Conservation (phyloP, 2,888 invertebrate genomes). For the Xanthorhoe spadicearia region DNA sequence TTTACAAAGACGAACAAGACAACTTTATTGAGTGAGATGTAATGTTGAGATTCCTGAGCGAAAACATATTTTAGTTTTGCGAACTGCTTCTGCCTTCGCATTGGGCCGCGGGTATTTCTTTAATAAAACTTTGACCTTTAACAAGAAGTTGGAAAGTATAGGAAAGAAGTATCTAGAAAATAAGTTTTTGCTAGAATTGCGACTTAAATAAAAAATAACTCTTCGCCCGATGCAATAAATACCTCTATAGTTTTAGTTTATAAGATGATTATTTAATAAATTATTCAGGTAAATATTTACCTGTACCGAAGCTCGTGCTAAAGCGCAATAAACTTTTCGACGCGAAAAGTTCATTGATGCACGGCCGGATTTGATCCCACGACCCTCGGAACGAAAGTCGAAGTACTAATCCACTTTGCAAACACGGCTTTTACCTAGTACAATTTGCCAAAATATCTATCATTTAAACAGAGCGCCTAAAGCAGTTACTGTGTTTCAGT, state of each 20-base stretch:
- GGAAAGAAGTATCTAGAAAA: constrained; percentile 5
- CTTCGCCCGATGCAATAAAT: background rate
- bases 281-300: too few species aligned
- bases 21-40: constrained; percentile 15
- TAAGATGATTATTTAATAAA: too few species aligned
- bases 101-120: constrained; percentile 19
- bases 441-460: too few species aligned
- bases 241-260: background rate
- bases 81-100: constrained; percentile 14
- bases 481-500: constrained; percentile 26
- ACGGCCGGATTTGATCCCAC: too few species aligned
- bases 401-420: too few species aligned
- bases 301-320: too few species aligned
- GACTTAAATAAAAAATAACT: constrained; percentile 5
- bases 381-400: too few species aligned
- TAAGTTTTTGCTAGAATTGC: constrained; percentile 8
- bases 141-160: constrained; percentile 18
- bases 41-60: constrained; percentile 9
- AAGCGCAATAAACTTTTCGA: too few species aligned
- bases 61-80: constrained; percentile 18
- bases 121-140: constrained; percentile 28
- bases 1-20: background rate
- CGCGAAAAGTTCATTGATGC: too few species aligned
- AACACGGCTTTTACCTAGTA: too few species aligned
- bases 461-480: too few species aligned